Evolutionary conservation across 1,140 invertebrate genomes (phyloP).

Genomic region (Phortica variegata): DNA sequence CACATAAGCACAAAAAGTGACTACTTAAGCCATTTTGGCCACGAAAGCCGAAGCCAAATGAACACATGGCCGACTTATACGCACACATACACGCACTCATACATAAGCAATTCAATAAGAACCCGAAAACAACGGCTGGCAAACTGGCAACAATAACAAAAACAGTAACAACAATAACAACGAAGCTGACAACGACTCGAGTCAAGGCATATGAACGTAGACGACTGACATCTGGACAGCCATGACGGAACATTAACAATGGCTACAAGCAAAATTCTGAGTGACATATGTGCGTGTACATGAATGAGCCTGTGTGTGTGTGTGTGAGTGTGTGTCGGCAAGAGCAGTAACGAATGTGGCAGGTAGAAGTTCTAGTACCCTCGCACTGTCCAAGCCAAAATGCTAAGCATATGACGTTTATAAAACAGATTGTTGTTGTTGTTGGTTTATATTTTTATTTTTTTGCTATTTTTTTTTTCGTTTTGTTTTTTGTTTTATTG

Average conservation of each 20-base stretch:
- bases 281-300: neutral
- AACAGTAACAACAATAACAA: conserved; percentile 41
- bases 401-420: no score
- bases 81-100: conserved; percentile 13
- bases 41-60: conserved; percentile 45
- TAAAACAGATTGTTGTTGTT: no score
- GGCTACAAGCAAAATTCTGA: conserved; percentile 5
- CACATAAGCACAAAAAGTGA: conserved; percentile 52
- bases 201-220: no score
- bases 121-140: conserved; percentile 20
- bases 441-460: no score
- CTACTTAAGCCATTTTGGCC: conserved; percentile 52
- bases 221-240: conserved; percentile 46
- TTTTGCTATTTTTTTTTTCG: no score
- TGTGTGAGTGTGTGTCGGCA: conserved; percentile 13
- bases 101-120: conserved; percentile 35
- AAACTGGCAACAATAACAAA: conserved; percentile 4
- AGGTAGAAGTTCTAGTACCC: no score
- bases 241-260: conserved; percentile 47
- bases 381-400: no score
- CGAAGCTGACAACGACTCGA: no score
- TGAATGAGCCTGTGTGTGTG: neutral
- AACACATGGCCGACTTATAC: conserved; percentile 17
- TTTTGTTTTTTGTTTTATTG: no score
- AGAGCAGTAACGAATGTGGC: no score